phyloP scores from a whole-genome alignment of 2,888 invertebrate species.

The Apotomis turbidana region DNA sequence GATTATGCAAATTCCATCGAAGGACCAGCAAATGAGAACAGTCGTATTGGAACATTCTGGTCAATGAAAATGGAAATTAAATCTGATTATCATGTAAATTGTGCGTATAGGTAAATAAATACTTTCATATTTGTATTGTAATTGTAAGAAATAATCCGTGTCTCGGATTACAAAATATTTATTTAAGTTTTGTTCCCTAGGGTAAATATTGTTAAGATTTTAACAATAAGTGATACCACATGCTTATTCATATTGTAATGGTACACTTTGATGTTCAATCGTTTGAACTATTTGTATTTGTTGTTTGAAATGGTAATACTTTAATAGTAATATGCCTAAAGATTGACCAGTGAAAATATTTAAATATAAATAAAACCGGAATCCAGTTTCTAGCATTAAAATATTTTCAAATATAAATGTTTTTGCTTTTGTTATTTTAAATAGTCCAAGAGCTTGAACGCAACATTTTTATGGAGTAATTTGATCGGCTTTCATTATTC shows the following conservation, averaged over 20 bases:
- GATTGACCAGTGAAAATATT: too few relatives aligned
- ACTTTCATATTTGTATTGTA: slow-evolving; percentile 6
- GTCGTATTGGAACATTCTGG: slow-evolving; percentile 8
- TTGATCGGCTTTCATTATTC: too few relatives aligned
- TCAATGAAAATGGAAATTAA: slow-evolving; percentile 24
- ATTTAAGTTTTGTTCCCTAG: slow-evolving; percentile 22
- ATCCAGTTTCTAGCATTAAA: too few relatives aligned
- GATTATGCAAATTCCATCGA: slow-evolving; percentile 34
- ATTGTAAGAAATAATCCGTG: slow-evolving; percentile 21
- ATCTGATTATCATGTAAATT: slow-evolving; percentile 27
- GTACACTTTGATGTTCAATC: not conserved
- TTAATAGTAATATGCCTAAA: too few relatives aligned
- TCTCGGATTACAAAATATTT: slow-evolving; percentile 36
- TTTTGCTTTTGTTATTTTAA: too few relatives aligned
- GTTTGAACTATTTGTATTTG: slow-evolving; percentile 8
- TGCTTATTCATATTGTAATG: slow-evolving; percentile 8
- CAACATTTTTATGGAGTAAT: too few relatives aligned
- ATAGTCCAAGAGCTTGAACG: too few relatives aligned
- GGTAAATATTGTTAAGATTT: slow-evolving; percentile 28
- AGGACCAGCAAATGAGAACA: slow-evolving; percentile 15
- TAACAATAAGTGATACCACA: not conserved
- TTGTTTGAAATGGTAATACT: not conserved
- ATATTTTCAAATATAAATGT: too few relatives aligned
- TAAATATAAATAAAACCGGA: too few relatives aligned
- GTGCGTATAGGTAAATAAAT: slow-evolving; percentile 16